Evolutionary conservation across 2,888 invertebrate genomes (phyloP), one percentile per base, ranked within the genome.

Genomic region (Octonoba sinensis): DNA sequence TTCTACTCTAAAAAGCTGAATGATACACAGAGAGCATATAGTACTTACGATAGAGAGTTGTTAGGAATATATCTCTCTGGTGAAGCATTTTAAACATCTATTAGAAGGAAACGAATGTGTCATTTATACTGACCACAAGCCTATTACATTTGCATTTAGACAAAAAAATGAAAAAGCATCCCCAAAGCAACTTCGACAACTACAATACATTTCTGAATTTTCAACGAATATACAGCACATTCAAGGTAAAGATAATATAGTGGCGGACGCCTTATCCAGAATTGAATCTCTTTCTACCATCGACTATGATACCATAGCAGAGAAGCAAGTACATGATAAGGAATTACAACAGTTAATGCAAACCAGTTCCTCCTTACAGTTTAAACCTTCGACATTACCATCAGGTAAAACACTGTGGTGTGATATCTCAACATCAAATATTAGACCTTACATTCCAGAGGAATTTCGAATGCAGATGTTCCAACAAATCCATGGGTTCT

Each of bases 191-290:
- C 84, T 86, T 16, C 79, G 87, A 8, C 86, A 89, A n/a, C 82
- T 89, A 0, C 59, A 73, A 11, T 82, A 70, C 54, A 66, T 18
- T 44, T 27, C 44, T 11, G 87, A 88, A 77, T 89, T 89, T 83
- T 86, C 87, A 0, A 88, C 87, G 0, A 86, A 88, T 70, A 87
- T 88, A 8, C 77, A 83, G 4, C 86, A 88, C 82, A 85, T 89
- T 3, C 57, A 2, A 16, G 83, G 83, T 1, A 65, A 57, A 47
- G 64, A 67, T 15, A 83, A 83, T 72, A 22, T 74, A 15, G 69
- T 83, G 15, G 83, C 83, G 3, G 69, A 83, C 56, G 51, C 83
- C 15, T 57, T 83, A n/a, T 77, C 83, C 0, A 46, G 66, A 44
- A 64, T 51, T 69, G 75, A 83, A 24, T 8, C 27, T 12, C 8